Evolutionary conservation across 2,888 invertebrate genomes (phyloP).

Genomic region (Athripsodes cinereus): DNA sequence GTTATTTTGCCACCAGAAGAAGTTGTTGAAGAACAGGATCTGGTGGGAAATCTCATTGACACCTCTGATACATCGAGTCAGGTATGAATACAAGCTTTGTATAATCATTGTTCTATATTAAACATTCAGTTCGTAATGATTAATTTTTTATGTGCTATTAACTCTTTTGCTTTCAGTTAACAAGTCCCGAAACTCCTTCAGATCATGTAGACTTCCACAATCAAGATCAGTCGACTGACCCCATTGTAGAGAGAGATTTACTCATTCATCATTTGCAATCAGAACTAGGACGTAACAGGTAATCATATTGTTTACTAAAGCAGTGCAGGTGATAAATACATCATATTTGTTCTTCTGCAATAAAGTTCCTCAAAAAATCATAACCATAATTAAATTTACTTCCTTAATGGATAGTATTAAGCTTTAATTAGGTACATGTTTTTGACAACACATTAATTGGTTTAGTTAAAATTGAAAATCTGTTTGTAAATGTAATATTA

Average conservation of each 20-base stretch:
- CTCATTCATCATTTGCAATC: constrained; percentile 75
- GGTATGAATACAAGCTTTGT: constrained; percentile 33
- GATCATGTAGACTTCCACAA: constrained; percentile 18
- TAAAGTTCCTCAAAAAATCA: no score
- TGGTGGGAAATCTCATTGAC: constrained; percentile 60
- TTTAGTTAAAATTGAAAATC: no score
- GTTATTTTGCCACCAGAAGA: constrained; percentile 71
- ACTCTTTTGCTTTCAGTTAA: constrained; percentile 30
- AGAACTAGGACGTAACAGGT: constrained; percentile 67
- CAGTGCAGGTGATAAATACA: no score
- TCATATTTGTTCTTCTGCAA: no score
- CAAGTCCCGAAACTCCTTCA: constrained; percentile 35
- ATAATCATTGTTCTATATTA: no score
- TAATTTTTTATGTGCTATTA: no score
- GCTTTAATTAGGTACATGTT: no score
- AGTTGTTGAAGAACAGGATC: constrained; percentile 50
- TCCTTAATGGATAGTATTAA: no score
- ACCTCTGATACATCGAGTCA: constrained; percentile 57
- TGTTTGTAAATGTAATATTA: no score
- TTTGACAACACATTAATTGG: no score
- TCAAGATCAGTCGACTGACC: constrained; percentile 27
- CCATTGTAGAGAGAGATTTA: constrained; percentile 59
- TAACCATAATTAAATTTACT: no score
- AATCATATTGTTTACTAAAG: constrained; percentile 3
- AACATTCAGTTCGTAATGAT: no score